Evolutionary conservation across 2,113 vertebrate species (phyloP), one percentile per base, ranked within the genome.

Genomic region (Dasypus novemcinctus): DNA sequence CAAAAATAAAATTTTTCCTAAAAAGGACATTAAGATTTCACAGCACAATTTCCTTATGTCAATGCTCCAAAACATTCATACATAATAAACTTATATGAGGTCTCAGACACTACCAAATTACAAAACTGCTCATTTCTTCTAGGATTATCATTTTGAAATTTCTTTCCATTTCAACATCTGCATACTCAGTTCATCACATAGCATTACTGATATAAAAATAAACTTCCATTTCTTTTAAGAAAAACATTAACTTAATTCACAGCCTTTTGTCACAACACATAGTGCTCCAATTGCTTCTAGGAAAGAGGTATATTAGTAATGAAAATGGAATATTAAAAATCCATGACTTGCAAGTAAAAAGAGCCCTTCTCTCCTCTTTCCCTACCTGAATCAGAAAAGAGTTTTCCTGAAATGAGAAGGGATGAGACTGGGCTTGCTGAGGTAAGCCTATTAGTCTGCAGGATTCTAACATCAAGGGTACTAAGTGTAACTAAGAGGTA

Each of bases 181-280:
- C 54, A 79, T 27, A 87, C 61, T 90, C 80, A 57, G 38, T 31
- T 71, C 64, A 96, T 69, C 92, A 75, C 61, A 82, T 4, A 94
- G 57, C 71, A 82, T 18, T 87, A 83, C 6, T 5, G 12, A 52
- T 96, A 97, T 64, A 98, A 98, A 97, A 97, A 97, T 97, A 98
- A 94, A 96, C 90, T 95, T 83, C 78, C 88, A 82, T 81, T 92
- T 93, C 81, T 92, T 57, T 4, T 93, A 90, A 95, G 95, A 86
- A 95, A 95, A 89, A 90, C 81, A 59, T 75, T 57, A 79, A 85
- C 87, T 68, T 57, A 76, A 85, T 91, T 95, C 95, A 96, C 92
- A 95, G 78, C 71, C 68, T 86, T 94, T 96, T 66, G 13, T 68
- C 38, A 78, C 41, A 64, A 54, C 7, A 41, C 18, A 54, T 4